These are phyloP conservation scores for Psittacula derbiana DNA, from an alignment of 2,797 vertebrate species.

Conservation along the genomic window DNA sequence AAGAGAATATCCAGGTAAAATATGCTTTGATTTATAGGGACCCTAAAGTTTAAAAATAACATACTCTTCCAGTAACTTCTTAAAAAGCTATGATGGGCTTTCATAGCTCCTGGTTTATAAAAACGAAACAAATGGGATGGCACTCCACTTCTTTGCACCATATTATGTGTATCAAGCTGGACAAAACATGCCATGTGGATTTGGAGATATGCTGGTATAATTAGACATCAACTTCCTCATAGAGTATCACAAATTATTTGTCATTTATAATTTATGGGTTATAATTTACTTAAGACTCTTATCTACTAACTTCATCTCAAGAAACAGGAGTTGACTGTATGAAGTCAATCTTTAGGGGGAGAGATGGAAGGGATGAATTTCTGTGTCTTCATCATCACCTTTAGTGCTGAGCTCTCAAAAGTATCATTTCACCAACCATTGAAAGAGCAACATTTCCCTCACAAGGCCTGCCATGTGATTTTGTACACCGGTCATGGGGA, in stretches of 20 bases:
- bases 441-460: background rate
- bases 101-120: background rate
- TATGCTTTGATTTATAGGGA: background rate
- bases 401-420: background rate
- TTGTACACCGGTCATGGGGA: background rate
- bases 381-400: background rate
- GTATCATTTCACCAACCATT: background rate
- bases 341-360: background rate
- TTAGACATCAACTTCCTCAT: background rate
- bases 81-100: background rate
- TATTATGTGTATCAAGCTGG: background rate
- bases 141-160: background rate
- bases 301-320: background rate
- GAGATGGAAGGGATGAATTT: background rate
- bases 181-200: background rate
- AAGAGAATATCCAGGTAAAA: background rate
- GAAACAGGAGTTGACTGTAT: background rate
- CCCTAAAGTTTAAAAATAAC: background rate
- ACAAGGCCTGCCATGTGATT: background rate
- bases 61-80: background rate
- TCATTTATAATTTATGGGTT: background rate
- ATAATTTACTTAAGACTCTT: background rate
- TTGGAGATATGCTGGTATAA: background rate
- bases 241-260: background rate
- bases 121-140: background rate